phyloP scores from a whole-genome alignment of 2,797 vertebrate genomes.

The Tamandua tetradactyla region DNA sequence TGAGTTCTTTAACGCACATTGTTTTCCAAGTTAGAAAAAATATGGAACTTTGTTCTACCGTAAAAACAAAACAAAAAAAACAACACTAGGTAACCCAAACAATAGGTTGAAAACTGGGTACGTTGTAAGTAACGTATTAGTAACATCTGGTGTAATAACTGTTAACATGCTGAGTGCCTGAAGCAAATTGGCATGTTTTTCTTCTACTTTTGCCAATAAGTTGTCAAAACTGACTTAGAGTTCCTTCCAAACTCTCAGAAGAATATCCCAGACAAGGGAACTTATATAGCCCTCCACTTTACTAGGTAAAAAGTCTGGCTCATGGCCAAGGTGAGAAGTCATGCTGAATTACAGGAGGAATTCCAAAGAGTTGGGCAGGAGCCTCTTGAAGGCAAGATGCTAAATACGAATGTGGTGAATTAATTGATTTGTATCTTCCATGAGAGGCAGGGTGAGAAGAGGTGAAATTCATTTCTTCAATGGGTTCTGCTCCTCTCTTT shows the following conservation, averaged over 20 bases:
- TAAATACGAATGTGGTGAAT: conserved; percentile 40
- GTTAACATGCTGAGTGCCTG: conserved; percentile 61
- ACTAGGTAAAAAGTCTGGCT: conserved; percentile 50
- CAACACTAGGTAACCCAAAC: not conserved
- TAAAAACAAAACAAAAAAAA: not conserved
- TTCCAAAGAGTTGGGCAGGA: conserved; percentile 3
- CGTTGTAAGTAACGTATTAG: conserved; percentile 56
- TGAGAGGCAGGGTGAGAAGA: conserved; percentile 3
- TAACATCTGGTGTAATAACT: conserved; percentile 62
- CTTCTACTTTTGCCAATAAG: conserved; percentile 70
- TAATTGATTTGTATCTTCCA: not conserved
- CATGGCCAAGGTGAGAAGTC: conserved; percentile 38
- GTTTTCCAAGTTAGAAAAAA: conserved; percentile 20
- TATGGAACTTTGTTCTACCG: not conserved
- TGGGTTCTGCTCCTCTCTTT: not conserved
- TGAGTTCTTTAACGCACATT: not conserved
- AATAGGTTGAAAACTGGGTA: conserved; percentile 52
- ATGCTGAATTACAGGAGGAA: conserved; percentile 53
- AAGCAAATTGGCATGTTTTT: conserved; percentile 58
- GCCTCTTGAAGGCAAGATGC: not conserved
- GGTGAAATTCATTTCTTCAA: conserved; percentile 16
- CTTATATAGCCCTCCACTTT: not conserved
- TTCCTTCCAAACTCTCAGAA: conserved; percentile 71
- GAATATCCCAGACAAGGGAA: conserved; percentile 49
- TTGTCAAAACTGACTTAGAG: conserved; percentile 69